Conservation (phyloP, 2,113 vertebrate species). For the Bungarus multicinctus region DNA sequence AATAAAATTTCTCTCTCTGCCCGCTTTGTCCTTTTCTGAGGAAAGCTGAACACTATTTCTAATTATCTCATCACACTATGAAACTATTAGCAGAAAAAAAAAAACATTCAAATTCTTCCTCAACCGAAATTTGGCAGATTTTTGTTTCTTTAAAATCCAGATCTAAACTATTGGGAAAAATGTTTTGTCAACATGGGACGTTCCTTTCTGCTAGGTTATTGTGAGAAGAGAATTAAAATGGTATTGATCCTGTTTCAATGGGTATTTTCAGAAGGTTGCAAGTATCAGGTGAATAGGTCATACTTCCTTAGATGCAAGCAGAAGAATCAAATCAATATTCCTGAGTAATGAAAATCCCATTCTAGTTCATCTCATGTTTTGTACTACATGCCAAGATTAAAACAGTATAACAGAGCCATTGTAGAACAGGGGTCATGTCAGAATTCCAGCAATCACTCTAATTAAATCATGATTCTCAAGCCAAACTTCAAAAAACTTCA, state of each 20-base stretch:
- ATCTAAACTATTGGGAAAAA: background rate
- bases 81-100: background rate
- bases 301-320: background rate
- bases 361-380: background rate
- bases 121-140: background rate
- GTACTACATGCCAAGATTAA: background rate
- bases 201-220: background rate
- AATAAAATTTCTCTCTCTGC: background rate
- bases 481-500: no score
- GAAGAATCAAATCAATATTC: background rate
- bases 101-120: background rate
- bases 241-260: background rate
- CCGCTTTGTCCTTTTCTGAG: background rate
- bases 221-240: background rate
- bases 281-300: background rate
- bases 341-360: background rate
- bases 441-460: no score
- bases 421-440: background rate
- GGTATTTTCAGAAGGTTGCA: background rate
- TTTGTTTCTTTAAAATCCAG: background rate
- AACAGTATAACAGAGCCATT: background rate
- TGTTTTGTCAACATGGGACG: background rate
- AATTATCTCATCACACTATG: background rate
- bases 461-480: no score
- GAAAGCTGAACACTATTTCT: background rate